Conservation (phyloP, 2,113 vertebrate genomes). For the Nycticebus coucang region DNA sequence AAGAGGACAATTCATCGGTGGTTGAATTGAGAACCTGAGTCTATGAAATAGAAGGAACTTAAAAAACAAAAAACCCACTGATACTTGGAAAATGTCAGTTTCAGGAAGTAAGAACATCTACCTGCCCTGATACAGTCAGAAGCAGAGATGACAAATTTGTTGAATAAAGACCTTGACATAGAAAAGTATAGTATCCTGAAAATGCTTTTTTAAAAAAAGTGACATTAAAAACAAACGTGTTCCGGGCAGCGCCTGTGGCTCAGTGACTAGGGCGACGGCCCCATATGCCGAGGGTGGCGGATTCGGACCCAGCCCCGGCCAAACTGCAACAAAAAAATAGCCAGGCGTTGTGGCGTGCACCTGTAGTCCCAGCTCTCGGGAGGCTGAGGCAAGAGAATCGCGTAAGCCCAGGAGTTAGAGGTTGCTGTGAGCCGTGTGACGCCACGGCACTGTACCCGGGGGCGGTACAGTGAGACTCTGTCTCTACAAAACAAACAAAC, state of each 20-base stretch:
- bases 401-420: not conserved
- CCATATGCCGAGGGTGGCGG: too few relatives aligned
- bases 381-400: not conserved
- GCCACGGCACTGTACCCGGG: too few relatives aligned
- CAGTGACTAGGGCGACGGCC: too few relatives aligned
- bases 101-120: not conserved
- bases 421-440: not conserved
- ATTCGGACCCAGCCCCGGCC: too few relatives aligned
- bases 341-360: too few relatives aligned
- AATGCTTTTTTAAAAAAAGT: not conserved
- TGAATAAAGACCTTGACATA: not conserved
- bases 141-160: not conserved
- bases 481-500: not conserved
- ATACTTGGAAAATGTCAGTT: not conserved
- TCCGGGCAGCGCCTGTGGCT: not conserved
- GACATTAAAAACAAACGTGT: not conserved
- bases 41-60: not conserved
- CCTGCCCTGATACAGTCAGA: not conserved
- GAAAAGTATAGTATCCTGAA: slow-evolving; percentile 29
- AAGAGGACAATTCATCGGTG: not conserved
- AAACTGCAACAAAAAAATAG: too few relatives aligned
- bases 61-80: not conserved
- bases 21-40: not conserved
- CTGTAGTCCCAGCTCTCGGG: too few relatives aligned
- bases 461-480: too few relatives aligned